Evolutionary conservation across 1,140 invertebrate genomes (phyloP).

Genomic region (Drosophila ohnishii): DNA sequence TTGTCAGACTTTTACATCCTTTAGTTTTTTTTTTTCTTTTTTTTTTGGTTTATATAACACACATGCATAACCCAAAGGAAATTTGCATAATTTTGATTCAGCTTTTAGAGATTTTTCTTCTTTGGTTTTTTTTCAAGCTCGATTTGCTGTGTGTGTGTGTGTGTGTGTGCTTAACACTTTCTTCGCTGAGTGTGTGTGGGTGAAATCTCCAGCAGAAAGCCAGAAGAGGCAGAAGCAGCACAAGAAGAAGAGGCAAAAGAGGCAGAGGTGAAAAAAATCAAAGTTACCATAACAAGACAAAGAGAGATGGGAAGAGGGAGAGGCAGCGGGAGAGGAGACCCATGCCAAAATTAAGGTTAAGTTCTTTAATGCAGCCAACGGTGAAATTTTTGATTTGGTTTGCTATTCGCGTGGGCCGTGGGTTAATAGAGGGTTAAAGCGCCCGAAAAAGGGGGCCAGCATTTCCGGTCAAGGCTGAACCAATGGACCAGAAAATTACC

Average conservation of each 20-base stretch:
- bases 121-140: conserved; percentile 5
- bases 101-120: conserved; percentile 17
- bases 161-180: conserved; percentile 33
- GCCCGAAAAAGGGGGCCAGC: conserved; percentile 6
- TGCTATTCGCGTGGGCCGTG: conserved; percentile 26
- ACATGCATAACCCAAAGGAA: conserved; percentile 12
- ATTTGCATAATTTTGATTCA: conserved; percentile 63
- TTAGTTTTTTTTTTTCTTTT: conserved; percentile 5
- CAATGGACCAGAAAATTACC: conserved; percentile 48
- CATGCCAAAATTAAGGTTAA: conserved; percentile 55
- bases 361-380: conserved; percentile 53
- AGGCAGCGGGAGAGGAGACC: not conserved
- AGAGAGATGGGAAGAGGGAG: not conserved
- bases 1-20: conserved; percentile 57
- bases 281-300: conserved; percentile 45
- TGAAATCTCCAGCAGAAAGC: conserved; percentile 33
- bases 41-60: conserved; percentile 64
- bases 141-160: conserved; percentile 16
- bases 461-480: conserved; percentile 50
- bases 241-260: not conserved
- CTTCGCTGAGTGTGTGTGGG: conserved; percentile 37
- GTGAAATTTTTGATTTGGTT: conserved; percentile 41
- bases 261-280: conserved; percentile 25
- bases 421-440: conserved; percentile 4
- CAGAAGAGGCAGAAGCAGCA: not conserved